Evolutionary conservation across 2,113 vertebrate genomes (phyloP).

Genomic region (Athene cunicularia): DNA sequence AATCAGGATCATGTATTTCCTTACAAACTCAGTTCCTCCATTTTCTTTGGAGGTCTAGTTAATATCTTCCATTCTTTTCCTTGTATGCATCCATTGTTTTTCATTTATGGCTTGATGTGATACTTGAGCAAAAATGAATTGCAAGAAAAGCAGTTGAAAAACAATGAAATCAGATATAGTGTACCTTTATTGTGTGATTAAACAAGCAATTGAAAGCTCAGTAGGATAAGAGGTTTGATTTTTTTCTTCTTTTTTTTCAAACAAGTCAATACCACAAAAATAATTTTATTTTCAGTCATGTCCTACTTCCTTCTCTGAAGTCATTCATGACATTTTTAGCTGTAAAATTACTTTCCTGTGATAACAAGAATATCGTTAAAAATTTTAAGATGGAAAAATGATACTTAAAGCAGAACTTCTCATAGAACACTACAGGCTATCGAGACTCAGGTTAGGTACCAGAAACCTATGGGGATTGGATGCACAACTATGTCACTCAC

Average conservation of each 20-base stretch:
- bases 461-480: not conserved
- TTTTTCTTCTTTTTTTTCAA: not conserved
- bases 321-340: not conserved
- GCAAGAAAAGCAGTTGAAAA: not conserved
- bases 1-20: not conserved
- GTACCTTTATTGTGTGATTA: not conserved
- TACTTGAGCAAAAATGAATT: not conserved
- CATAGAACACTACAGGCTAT: not conserved
- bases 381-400: not conserved
- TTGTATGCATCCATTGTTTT: not conserved
- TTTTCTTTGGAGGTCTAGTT: not conserved
- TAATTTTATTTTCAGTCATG: not conserved
- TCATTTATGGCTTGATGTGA: not conserved
- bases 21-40: not conserved
- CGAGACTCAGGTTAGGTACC: accelerated
- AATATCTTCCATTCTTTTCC: not conserved
- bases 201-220: not conserved
- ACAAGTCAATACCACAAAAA: not conserved
- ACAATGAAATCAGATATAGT: not conserved
- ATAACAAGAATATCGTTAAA: not conserved
- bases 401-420: not conserved
- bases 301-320: not conserved
- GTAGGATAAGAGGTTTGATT: not conserved
- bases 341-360: not conserved
- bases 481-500: not conserved